Evolutionary conservation across 2,888 invertebrate genomes (phyloP), one percentile per base, ranked within the genome.

Genomic region (Cremastinae sp.): DNA sequence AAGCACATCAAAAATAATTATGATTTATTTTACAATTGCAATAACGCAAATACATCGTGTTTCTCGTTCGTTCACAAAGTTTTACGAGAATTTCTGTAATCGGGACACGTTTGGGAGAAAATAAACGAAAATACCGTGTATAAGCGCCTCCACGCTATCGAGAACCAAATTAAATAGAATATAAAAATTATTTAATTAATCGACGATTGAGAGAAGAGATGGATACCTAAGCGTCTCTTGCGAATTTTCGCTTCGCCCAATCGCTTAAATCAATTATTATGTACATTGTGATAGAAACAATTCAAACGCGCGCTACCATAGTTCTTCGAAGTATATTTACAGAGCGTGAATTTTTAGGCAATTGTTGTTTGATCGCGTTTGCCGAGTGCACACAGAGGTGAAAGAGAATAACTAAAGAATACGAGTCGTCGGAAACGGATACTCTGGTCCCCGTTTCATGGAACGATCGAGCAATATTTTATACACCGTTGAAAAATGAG

Each of bases 1-100:
- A 81, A 85, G 84, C 84, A 85, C 85, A 84, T 86, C 82, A 86
- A 85, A 86, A 86, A 87, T 86, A 75, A 72, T 64, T 71, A 88
- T 82, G 65, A 73, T 86, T 87, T 86, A 86, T 85, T 86, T 81
- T 84, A 81, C 74, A 83, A 62, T 68, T 71, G 75, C 61, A 49
- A 62, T 66, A 58, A 71, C 71, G 62, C 71, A 61, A 66, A 59
- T 61, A 75, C 75, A 75, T 28, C 54, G 65, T 70, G 61, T 56
- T 68, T 14, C 45, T 59, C 54, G 34, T 61, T 54, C 38, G 34
- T 61, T 58, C 41, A 58, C 49, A 45, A 73, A 68, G 14, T 51
- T 59, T 66, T 53, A 43, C 65, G 41, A 72, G 5, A 49, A 20
- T 58, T 56, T 34, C n/a, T 47, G 45, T n/a, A 66, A 38, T 16